These are phyloP conservation scores for Melanostoma scalare DNA, from an alignment of 2,888 invertebrate genomes.

Conservation along the genomic window DNA sequence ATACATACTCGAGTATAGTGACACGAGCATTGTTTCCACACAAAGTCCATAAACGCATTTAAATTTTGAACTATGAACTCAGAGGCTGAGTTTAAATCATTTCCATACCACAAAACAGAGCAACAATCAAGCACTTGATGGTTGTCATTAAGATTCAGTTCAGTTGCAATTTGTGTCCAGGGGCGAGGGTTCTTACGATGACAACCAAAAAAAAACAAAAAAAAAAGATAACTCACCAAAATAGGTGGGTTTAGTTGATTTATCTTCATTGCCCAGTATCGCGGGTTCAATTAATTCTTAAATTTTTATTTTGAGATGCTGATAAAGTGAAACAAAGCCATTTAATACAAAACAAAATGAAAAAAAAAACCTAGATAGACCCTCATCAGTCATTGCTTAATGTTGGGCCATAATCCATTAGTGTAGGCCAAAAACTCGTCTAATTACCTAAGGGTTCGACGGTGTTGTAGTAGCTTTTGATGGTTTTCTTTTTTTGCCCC, in stretches of 20 bases:
- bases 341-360: neutral
- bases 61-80: no score
- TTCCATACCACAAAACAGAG: no score
- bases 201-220: neutral
- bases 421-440: slow-evolving; percentile 37
- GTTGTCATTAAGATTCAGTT: no score
- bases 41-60: no score
- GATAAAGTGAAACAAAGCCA: neutral
- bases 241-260: neutral
- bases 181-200: no score
- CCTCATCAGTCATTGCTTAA: slow-evolving; percentile 48
- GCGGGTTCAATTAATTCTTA: neutral
- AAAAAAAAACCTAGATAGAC: slow-evolving; percentile 9
- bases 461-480: slow-evolving; percentile 2
- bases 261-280: no score
- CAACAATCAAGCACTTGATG: no score
- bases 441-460: slow-evolving; percentile 47
- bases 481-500: neutral
- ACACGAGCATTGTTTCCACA: no score
- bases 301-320: neutral
- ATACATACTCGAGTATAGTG: no score
- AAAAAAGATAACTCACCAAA: neutral
- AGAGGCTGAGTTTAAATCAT: no score
- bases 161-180: no score
- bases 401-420: slow-evolving; percentile 59